Conservation (phyloP, 2,888 invertebrate species). For the Acanthosoma haemorrhoidale region DNA sequence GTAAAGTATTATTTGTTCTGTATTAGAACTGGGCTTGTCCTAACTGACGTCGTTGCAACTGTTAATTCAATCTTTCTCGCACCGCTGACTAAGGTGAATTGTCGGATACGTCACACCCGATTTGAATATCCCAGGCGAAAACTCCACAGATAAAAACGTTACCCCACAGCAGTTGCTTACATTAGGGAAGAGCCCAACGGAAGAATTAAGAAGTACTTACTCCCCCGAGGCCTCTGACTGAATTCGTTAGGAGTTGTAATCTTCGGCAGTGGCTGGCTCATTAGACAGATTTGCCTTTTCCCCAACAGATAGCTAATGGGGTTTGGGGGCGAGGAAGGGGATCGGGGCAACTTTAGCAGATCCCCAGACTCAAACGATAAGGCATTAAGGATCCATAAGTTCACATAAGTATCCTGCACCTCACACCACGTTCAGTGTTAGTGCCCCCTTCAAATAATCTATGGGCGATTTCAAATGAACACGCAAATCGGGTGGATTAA, state of each 20-base stretch:
- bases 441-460: too few relatives aligned
- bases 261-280: conserved; percentile 35
- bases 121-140: too few relatives aligned
- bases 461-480: too few relatives aligned
- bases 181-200: conserved; percentile 27
- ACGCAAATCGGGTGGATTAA: too few relatives aligned
- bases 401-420: not conserved
- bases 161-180: conserved; percentile 33
- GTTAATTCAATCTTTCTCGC: too few relatives aligned
- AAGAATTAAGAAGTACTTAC: conserved; percentile 36
- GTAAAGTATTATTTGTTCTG: too few relatives aligned
- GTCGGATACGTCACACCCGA: too few relatives aligned
- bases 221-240: conserved; percentile 30
- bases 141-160: conserved; percentile 31
- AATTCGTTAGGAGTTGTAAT: conserved; percentile 37
- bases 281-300: conserved; percentile 34
- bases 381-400: too few relatives aligned
- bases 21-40: too few relatives aligned
- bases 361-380: too few relatives aligned
- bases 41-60: too few relatives aligned
- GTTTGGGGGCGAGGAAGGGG: not conserved
- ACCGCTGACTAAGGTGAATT: too few relatives aligned
- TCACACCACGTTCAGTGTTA: not conserved
- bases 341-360: not conserved
- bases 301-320: conserved; percentile 16